Percentiles rank a stretch among this genome's conserved stretches.
These are phyloP conservation scores for Lepilemur septentrionalis DNA, from an alignment of 2,797 vertebrate genomes.

Conservation along the genomic window DNA sequence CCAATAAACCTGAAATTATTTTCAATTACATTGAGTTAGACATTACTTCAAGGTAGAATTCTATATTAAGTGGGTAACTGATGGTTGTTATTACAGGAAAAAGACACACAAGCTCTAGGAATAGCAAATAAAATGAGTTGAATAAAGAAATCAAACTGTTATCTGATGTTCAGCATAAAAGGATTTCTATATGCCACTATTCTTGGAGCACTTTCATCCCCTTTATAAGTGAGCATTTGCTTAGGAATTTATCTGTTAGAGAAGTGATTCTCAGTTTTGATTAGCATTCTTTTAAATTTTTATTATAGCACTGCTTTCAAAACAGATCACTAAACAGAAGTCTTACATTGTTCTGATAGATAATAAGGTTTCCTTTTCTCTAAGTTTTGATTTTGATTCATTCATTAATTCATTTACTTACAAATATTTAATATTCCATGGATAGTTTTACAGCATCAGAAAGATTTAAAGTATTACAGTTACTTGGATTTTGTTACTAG, in stretches of 20 bases:
- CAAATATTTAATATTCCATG: neutral
- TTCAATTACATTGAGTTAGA: slow-evolving; percentile 58
- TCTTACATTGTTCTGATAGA: neutral
- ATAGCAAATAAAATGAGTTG: slow-evolving; percentile 44
- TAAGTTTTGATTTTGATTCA: neutral
- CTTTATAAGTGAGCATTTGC: neutral
- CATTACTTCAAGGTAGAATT: slow-evolving; percentile 55
- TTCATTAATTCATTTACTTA: neutral
- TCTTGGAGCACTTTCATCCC: neutral
- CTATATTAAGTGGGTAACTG: slow-evolving; percentile 55
- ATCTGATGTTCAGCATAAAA: neutral
- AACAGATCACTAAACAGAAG: neutral
- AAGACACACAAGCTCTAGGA: neutral
- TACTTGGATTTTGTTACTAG: neutral
- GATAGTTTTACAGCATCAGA: neutral
- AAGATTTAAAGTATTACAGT: neutral
- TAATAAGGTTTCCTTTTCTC: neutral
- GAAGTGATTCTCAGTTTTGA: neutral
- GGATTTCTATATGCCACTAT: neutral
- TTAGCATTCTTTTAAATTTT: neutral
- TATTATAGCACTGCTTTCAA: neutral
- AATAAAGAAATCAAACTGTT: neutral
- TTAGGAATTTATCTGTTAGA: neutral
- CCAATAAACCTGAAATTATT: slow-evolving; percentile 49
- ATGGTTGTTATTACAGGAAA: slow-evolving; percentile 55